Evolutionary conservation across 2,113 vertebrate species (phyloP).

Genomic region (Pelusios castaneus): DNA sequence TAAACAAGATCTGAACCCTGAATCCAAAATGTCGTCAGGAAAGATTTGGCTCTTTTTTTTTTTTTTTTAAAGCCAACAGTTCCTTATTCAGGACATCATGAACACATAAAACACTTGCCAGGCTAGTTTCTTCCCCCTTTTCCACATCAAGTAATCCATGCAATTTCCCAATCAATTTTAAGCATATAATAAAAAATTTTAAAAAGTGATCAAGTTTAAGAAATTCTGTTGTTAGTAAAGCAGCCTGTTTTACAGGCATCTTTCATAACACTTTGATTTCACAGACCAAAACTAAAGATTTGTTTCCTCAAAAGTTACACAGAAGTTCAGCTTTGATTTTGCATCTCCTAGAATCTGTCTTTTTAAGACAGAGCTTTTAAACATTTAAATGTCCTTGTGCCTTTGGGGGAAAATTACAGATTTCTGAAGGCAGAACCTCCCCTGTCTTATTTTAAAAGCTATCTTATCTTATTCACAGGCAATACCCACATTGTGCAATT

Average conservation of each 20-base stretch:
- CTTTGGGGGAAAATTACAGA: neutral
- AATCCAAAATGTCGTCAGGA: neutral
- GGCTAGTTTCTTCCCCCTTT: neutral
- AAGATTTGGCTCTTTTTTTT: neutral
- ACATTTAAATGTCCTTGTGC: neutral
- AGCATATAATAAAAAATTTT: neutral
- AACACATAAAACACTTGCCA: neutral
- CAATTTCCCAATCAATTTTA: neutral
- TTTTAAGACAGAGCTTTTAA: neutral
- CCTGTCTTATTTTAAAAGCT: neutral
- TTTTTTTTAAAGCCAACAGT: neutral
- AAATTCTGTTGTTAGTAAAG: neutral
- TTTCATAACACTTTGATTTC: neutral
- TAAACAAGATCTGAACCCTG: neutral
- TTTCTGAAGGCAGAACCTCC: neutral
- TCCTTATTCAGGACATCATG: neutral
- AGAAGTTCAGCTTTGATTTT: neutral
- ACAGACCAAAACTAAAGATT: neutral
- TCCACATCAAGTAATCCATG: neutral
- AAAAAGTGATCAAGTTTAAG: neutral
- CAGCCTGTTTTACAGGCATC: neutral
- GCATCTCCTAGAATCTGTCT: neutral
- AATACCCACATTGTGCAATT: rapidly evolving
- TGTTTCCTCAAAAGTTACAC: neutral
- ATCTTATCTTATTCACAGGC: neutral